A percentile compares a stretch with the other conserved stretches of the same genome.
Conservation (phyloP, 2,797 vertebrate genomes). For the Geotrypetes seraphini region DNA sequence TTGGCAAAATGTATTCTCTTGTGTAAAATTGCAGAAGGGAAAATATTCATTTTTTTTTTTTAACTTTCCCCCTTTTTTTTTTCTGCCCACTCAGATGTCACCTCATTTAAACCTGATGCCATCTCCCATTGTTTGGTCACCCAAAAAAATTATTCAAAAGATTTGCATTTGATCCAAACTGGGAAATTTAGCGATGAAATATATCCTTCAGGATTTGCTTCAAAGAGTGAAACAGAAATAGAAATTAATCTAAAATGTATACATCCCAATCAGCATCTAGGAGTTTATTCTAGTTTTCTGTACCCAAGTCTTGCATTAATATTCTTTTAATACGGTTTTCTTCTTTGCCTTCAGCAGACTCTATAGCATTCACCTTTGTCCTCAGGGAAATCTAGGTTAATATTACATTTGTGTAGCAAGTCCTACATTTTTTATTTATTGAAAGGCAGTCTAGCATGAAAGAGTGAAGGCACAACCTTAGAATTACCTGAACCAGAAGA, state of each 20-base stretch:
- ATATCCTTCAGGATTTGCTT: conserved; percentile 17
- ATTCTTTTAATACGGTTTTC: conserved; percentile 62
- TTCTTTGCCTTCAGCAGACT: conserved; percentile 47
- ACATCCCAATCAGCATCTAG: conserved; percentile 11
- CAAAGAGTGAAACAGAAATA: conserved; percentile 17
- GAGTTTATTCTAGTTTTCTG: conserved; percentile 8
- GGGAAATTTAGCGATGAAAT: conserved; percentile 4
- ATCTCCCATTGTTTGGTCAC: too few species aligned
- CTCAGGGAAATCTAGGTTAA: conserved; percentile 65
- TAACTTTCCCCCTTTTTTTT: too few species aligned
- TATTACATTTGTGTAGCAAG: conserved; percentile 61
- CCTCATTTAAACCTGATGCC: too few species aligned
- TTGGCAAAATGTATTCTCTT: too few species aligned
- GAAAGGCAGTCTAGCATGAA: conserved; percentile 65
- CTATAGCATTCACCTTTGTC: conserved; percentile 35
- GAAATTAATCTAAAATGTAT: conserved; percentile 26
- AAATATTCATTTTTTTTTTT: too few species aligned
- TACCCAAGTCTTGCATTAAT: conserved; percentile 29
- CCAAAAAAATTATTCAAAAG: too few species aligned
- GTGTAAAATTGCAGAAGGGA: too few species aligned
- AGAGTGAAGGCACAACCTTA: conserved; percentile 51
- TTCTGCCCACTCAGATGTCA: too few species aligned
- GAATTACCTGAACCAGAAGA: conserved; percentile 61
- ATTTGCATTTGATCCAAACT: too few species aligned
- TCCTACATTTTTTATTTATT: conserved; percentile 75